Conservation (phyloP, 2,797 vertebrate species). For the Aplochiton taeniatus region DNA sequence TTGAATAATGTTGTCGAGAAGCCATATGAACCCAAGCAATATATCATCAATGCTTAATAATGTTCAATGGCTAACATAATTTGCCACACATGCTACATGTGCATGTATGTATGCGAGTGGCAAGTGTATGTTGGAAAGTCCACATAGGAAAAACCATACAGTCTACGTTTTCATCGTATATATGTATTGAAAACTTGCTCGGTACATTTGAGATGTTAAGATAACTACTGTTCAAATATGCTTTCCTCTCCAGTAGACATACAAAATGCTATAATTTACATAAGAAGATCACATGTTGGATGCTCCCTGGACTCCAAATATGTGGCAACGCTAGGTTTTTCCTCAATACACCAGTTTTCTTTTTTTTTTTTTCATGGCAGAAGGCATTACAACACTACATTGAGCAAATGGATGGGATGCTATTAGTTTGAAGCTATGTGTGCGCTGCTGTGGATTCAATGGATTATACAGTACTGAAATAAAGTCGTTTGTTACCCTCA, state of each 20-base stretch:
- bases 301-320: not conserved
- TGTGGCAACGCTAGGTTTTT: not conserved
- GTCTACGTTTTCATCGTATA: not conserved
- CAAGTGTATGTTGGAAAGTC: slow-evolving; percentile 9
- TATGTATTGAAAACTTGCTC: not conserved
- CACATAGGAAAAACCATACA: slow-evolving; percentile 5
- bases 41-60: slow-evolving; percentile 40
- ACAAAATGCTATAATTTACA: slow-evolving; percentile 8
- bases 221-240: slow-evolving; percentile 19
- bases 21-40: slow-evolving; percentile 60
- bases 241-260: slow-evolving; percentile 3
- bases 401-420: slow-evolving; percentile 19
- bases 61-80: slow-evolving; percentile 17
- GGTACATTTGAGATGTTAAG: slow-evolving; percentile 13
- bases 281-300: not conserved
- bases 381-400: slow-evolving; percentile 18
- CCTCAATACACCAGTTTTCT: slow-evolving; percentile 25
- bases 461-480: slow-evolving; percentile 26
- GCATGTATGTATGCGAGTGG: slow-evolving; percentile 11
- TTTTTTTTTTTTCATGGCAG: too few species aligned
- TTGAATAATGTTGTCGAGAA: slow-evolving; percentile 50
- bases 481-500: slow-evolving; percentile 22
- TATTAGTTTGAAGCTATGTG: slow-evolving; percentile 1
- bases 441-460: not conserved
- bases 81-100: slow-evolving; percentile 46